Conservation (phyloP, 2,113 vertebrate genomes). For the Acanthochromis polyacanthus region DNA sequence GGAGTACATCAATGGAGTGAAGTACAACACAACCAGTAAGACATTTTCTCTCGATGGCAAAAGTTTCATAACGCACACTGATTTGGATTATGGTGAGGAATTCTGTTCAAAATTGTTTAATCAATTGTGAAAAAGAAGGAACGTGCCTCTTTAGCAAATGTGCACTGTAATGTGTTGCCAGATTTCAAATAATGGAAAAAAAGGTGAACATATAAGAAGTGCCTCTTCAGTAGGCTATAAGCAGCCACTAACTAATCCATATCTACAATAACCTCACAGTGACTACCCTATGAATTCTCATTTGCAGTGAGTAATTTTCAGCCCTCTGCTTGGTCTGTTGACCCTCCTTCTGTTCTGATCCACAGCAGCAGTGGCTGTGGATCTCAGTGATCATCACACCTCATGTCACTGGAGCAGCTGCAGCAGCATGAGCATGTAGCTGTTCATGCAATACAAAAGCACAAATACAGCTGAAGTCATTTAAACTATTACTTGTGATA, state of each 20-base stretch:
- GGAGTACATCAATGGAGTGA: constrained; percentile 96
- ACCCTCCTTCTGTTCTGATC: constrained; percentile 7
- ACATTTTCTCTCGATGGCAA: constrained; percentile 30
- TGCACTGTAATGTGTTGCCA: background rate
- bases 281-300: background rate
- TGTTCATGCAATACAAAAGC: background rate
- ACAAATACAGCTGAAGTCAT: background rate
- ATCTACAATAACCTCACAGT: background rate
- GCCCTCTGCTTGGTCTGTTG: constrained; percentile 3
- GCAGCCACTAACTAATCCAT: background rate
- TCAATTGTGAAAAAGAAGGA: too few species aligned
- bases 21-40: constrained; percentile 98
- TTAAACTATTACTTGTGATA: too few species aligned
- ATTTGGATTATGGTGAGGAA: background rate
- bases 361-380: constrained; percentile 16
- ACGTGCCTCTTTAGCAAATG: too few species aligned
- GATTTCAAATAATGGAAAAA: background rate
- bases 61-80: constrained; percentile 38
- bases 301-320: background rate
- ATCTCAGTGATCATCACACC: constrained; percentile 18
- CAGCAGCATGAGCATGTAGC: background rate
- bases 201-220: background rate
- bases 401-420: constrained; percentile 35
- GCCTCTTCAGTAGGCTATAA: background rate
- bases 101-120: background rate